Percentiles rank a stretch among this genome's conserved stretches.
phyloP scores from a whole-genome alignment of 2,797 vertebrate genomes.

The Eulemur coronatus region DNA sequence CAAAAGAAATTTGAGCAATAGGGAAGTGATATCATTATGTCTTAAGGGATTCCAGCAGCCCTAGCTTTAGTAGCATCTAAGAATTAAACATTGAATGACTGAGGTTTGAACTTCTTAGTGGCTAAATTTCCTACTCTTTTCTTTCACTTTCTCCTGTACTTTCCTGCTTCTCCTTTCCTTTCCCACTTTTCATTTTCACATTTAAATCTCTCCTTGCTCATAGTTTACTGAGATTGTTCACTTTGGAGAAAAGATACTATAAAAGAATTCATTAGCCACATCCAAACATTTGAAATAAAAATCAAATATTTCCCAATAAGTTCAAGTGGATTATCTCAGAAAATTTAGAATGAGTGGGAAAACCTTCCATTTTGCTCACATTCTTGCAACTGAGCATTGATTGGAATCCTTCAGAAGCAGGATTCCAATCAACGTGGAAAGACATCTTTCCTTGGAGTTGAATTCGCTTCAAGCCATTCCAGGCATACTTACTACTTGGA shows the following conservation, averaged over 20 bases:
- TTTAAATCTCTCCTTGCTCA: conserved; percentile 22
- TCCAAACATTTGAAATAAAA: conserved; percentile 8
- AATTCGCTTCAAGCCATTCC: background rate
- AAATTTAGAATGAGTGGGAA: background rate
- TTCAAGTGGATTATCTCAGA: background rate
- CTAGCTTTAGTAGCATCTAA: background rate
- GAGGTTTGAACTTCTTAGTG: background rate
- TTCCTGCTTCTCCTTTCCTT: background rate
- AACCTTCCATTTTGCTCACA: background rate
- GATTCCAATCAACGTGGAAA: background rate
- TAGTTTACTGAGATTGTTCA: background rate
- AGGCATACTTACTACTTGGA: background rate
- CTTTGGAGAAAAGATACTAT: background rate
- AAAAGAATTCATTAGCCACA: background rate
- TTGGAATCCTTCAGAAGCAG: background rate
- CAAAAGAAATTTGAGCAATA: background rate
- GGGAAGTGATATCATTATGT: background rate
- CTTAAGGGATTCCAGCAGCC: background rate
- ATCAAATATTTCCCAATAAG: background rate
- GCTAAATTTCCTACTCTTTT: background rate
- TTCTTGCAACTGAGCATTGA: background rate
- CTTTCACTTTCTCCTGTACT: background rate
- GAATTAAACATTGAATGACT: background rate
- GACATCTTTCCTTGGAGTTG: background rate
- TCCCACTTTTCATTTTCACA: conserved; percentile 27